Base-by-base conservation (phyloP, 2,113 vertebrate genomes). In the Fulmarus glacialis region DNA sequence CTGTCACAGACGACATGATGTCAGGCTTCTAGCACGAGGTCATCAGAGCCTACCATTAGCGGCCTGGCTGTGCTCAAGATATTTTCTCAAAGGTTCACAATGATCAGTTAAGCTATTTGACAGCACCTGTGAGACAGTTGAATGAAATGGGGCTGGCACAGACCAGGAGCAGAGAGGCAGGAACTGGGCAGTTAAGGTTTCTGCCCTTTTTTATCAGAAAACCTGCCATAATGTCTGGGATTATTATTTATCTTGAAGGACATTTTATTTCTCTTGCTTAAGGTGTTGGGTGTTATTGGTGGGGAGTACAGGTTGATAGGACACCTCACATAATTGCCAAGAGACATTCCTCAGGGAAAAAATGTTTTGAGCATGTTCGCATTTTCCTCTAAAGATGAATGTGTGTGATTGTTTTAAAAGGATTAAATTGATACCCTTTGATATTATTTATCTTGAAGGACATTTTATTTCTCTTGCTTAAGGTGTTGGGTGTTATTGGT, bases 371-470 rank as follows among this genome's bases (percentile, higher is more conserved):
- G 43, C 36, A 21, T 78, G 48, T 74, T 93, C 3, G 0, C 11
- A 52, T 97, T 97, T 96, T 95, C 36, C 50, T 92, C 50, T 58
- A 30, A 93, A 97, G 90, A 96, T 85, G 63, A 96, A 94, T 92
- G 88, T 77, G 56, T 67, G 77, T 92, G 75, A 88, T 92, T 91
- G 83, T 89, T 96, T 93, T 78, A 94, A 97, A 94, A 87, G 86
- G 83, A 97, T 96, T 97, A 94, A 94, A 93, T 67, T 92, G 72
- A 89, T 96, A n/a, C n/a, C n/a, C n/a, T n/a, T n/a, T n/a, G n/a
- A n/a, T 38, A 40, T 68, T 84, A 56, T 73, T 80, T 52, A 38
- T 56, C 43, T 38, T 81, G 17, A 64, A 82, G 36, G 56, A 34
- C 8, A 45, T 60, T 56, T 81, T 89, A 55, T 52, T 97, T 45